phyloP scores from a whole-genome alignment of 2,797 vertebrate genomes.

The Perodicticus potto region DNA sequence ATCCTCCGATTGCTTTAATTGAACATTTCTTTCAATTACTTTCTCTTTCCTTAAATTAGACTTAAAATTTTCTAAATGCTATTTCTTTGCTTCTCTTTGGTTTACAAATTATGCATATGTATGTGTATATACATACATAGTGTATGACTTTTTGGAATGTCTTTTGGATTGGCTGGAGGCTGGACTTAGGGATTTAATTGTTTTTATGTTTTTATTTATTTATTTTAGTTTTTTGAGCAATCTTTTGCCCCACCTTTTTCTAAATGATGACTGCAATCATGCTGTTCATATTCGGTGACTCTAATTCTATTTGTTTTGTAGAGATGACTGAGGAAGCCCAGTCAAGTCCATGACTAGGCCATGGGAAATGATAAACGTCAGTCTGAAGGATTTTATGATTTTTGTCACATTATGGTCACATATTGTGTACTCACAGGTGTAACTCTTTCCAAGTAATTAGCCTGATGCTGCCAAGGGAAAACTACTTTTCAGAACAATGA shows the following conservation, averaged over 20 bases:
- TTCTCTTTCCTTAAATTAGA: constrained; percentile 47
- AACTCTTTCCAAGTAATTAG: constrained; percentile 35
- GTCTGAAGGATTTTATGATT: constrained; percentile 17
- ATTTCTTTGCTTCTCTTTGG: constrained; percentile 3
- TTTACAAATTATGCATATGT: neutral
- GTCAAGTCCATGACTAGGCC: neutral
- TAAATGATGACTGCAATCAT: neutral
- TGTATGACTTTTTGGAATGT: neutral
- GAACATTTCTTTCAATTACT: neutral
- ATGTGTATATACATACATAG: neutral
- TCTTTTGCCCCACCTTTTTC: neutral
- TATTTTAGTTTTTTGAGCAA: neutral
- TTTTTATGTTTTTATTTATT: neutral
- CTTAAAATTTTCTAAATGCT: constrained; percentile 18
- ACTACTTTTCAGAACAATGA: neutral
- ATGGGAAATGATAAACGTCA: neutral
- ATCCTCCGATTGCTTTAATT: neutral
- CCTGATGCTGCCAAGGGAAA: neutral
- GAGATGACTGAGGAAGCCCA: neutral
- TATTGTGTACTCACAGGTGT: neutral
- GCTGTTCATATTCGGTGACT: neutral
- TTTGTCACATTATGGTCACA: neutral
- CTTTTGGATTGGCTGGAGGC: neutral
- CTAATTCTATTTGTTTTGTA: constrained; percentile 18
- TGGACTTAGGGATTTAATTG: neutral